These are phyloP conservation scores for Polia nebulosa DNA, from an alignment of 2,888 invertebrate species.

Conservation along the genomic window DNA sequence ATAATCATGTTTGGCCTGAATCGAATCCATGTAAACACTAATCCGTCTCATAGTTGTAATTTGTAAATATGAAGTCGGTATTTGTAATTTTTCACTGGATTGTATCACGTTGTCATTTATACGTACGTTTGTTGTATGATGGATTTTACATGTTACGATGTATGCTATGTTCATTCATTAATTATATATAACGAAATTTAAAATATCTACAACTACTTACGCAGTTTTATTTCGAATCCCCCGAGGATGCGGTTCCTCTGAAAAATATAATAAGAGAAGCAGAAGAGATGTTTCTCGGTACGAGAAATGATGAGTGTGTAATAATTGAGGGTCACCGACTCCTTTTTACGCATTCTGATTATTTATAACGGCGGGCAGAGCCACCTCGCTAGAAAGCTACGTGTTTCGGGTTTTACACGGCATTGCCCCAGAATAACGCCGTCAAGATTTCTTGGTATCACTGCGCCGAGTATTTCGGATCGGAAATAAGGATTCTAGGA, in stretches of 20 bases:
- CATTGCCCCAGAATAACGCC: slow-evolving; percentile 88
- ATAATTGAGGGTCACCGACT: slow-evolving; percentile 86
- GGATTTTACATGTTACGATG: slow-evolving; percentile 82
- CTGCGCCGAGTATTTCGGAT: slow-evolving; percentile 87
- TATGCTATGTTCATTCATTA: slow-evolving; percentile 80
- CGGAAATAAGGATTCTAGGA: slow-evolving; percentile 89
- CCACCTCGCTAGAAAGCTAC: slow-evolving; percentile 85
- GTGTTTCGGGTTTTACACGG: slow-evolving; percentile 87
- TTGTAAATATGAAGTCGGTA: slow-evolving; percentile 70
- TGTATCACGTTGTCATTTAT: slow-evolving; percentile 66
- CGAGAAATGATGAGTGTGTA: slow-evolving; percentile 74
- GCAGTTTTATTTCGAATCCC: slow-evolving; percentile 64
- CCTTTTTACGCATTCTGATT: slow-evolving; percentile 85
- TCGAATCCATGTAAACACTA: slow-evolving; percentile 61
- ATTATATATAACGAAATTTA: slow-evolving; percentile 81
- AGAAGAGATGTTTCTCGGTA: slow-evolving; percentile 67
- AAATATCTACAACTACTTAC: slow-evolving; percentile 67
- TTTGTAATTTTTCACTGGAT: slow-evolving; percentile 61
- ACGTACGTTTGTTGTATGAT: slow-evolving; percentile 79
- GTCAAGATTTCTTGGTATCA: slow-evolving; percentile 87
- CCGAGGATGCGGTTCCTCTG: slow-evolving; percentile 21
- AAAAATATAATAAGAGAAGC: slow-evolving; percentile 45
- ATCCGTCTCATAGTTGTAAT: slow-evolving; percentile 71
- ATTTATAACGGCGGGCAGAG: slow-evolving; percentile 86
- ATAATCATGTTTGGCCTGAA: slow-evolving; percentile 56